Conservation (phyloP, 2,113 vertebrate genomes). For the Ibidorhyncha struthersii region DNA sequence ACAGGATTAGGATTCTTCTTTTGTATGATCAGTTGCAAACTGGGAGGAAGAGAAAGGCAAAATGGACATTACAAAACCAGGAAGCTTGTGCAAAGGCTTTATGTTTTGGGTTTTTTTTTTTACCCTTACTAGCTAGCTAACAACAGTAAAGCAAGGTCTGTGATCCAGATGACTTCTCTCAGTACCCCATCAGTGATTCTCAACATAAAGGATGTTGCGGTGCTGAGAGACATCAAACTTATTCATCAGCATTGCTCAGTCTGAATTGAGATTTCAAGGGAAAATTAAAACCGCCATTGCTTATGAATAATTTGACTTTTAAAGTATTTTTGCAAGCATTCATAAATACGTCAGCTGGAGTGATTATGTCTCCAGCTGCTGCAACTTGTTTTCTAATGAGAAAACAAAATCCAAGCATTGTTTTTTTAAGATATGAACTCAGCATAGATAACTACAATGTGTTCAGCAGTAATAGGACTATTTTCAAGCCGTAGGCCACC, state of each 20-base stretch:
- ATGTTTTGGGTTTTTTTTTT: rapidly evolving
- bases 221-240: background rate
- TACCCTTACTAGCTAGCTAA: background rate
- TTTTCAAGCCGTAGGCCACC: background rate
- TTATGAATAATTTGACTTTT: background rate
- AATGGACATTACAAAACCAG: background rate
- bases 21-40: background rate
- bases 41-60: background rate
- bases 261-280: background rate
- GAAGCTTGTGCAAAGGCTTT: background rate
- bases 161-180: background rate
- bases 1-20: background rate
- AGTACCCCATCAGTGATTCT: background rate
- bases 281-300: background rate
- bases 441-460: too few relatives aligned
- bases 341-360: background rate
- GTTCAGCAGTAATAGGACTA: background rate
- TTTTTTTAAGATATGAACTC: background rate
- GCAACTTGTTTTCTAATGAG: background rate
- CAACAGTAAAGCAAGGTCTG: background rate
- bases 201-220: background rate
- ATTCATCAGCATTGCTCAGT: background rate
- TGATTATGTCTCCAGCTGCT: background rate
- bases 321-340: background rate
- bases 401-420: background rate